Evolutionary conservation across 2,888 invertebrate species (phyloP).

Genomic region (Tiphia femorata): DNA sequence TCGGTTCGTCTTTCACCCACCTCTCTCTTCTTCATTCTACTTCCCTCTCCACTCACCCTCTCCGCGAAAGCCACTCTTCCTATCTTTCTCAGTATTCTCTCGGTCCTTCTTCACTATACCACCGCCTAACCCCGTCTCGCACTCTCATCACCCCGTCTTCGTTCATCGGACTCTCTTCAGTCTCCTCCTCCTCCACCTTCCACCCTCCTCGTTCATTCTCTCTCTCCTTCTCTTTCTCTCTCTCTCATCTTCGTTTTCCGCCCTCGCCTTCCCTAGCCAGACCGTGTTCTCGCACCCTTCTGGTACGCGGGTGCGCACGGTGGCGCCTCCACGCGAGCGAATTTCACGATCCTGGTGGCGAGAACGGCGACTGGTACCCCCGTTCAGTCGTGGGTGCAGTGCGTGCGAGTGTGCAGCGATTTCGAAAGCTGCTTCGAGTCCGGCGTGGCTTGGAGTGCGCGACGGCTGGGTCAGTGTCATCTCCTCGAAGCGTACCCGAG

Average conservation of each 20-base stretch:
- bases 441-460: slow-evolving; percentile 54
- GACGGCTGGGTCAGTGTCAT: slow-evolving; percentile 55
- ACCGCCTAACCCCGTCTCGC: too few species aligned
- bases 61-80: slow-evolving; percentile 2
- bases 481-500: too few species aligned
- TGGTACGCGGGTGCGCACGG: slow-evolving; percentile 18
- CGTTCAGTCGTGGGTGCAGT: slow-evolving; percentile 59
- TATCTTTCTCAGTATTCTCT: slow-evolving; percentile 3
- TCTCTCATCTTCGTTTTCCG: slow-evolving; percentile 12
- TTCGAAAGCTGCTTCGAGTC: slow-evolving; percentile 51
- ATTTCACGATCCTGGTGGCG: slow-evolving; percentile 32
- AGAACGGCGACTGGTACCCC: slow-evolving; percentile 17
- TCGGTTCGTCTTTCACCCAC: too few species aligned
- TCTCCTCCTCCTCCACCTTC: too few species aligned
- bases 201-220: slow-evolving; percentile 10
- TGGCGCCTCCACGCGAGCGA: slow-evolving; percentile 50
- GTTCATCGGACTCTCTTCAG: too few species aligned
- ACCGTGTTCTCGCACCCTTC: too few species aligned
- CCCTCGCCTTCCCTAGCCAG: slow-evolving; percentile 16
- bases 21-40: slow-evolving; percentile 4
- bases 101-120: too few species aligned
- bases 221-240: slow-evolving; percentile 9
- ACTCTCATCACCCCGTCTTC: too few species aligned
- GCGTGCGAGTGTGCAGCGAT: slow-evolving; percentile 64
- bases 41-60: slow-evolving; percentile 8